Evolutionary conservation across 2,113 vertebrate genomes (phyloP), one percentile per base, ranked within the genome.

Genomic region (Taxidea taxus): DNA sequence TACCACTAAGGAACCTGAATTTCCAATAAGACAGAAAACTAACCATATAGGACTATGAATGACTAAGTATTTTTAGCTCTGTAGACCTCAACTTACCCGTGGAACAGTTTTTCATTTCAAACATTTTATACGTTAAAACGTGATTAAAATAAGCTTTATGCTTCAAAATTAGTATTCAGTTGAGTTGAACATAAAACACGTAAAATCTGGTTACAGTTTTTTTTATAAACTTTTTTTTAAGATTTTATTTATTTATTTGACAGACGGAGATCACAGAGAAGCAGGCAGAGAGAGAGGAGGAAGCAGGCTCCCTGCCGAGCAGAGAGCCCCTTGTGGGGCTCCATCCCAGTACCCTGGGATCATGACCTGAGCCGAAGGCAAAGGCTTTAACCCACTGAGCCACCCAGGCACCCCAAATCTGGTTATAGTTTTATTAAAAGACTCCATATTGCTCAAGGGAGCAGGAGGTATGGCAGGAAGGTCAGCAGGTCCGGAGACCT

Each of bases 51-150:
- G 47, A 83, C 66, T 83, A 78, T 56, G 91, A 94, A 87, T 68
- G 56, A 93, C 62, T 82, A 66, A 91, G 16, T 83, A 74, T 47
- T 92, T 84, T 85, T 93, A 84, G 44, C 80, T 92, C 70, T 80
- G 20, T 29, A 95, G 29, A 90, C 37, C 47, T 39, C 39, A 84
- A 72, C 23, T 92, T 70, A 89, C 7, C 37, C 39, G 31, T 3
- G 8, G 47, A 88, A 96, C 21, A 15, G 62, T 27, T 95, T 93
- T 83, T 93, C 86, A 91, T 77, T 77, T 96, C 83, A 31, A 97
- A 87, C 37, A 74, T 94, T 91, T 54, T 25, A 15, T 23, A 72
- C 25, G 23, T 90, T 93, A 95, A 93, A 95, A 78, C 31, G 68
- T 39, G 18, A 90, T 70, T 94, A 93, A 95, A 84, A 54, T 75